Conservation (phyloP, 2,888 invertebrate species). For the Augiades crinisus region DNA sequence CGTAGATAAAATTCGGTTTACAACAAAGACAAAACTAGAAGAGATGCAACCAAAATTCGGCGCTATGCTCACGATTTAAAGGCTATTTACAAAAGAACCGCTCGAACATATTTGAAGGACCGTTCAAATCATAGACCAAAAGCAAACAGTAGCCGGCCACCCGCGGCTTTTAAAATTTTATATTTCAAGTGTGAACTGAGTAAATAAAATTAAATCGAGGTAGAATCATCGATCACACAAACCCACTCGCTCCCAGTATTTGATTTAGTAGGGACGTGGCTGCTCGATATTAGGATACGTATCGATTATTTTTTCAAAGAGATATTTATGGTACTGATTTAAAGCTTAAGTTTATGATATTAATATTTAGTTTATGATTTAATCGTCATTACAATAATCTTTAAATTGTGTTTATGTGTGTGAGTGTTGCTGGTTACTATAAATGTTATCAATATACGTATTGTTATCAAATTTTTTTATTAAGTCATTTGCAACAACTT, state of each 20-base stretch:
- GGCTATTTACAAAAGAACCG: background rate
- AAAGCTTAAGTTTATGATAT: too few species aligned
- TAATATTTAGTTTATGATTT: too few species aligned
- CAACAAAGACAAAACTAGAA: background rate
- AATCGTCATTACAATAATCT: too few species aligned
- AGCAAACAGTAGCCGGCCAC: slow-evolving; percentile 76
- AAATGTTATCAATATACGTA: too few species aligned
- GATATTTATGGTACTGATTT: too few species aligned
- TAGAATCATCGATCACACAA: slow-evolving; percentile 64
- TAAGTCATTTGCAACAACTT: too few species aligned
- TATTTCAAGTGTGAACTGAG: slow-evolving; percentile 62
- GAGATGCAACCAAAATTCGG: background rate
- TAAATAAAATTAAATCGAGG: slow-evolving; percentile 70
- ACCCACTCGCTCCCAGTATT: slow-evolving; percentile 51
- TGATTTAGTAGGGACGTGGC: slow-evolving; percentile 45
- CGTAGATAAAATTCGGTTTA: slow-evolving; percentile 14
- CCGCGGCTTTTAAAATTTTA: slow-evolving; percentile 62
- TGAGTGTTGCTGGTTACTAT: too few species aligned
- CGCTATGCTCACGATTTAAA: background rate
- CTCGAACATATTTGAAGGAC: slow-evolving; percentile 36
- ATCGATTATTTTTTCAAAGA: too few species aligned
- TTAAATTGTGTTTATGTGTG: too few species aligned
- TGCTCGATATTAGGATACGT: too few species aligned
- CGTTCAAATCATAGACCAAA: slow-evolving; percentile 58
- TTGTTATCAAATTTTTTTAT: too few species aligned